Base-by-base conservation (phyloP, 2,797 vertebrate species). In the Valencia hispanica region DNA sequence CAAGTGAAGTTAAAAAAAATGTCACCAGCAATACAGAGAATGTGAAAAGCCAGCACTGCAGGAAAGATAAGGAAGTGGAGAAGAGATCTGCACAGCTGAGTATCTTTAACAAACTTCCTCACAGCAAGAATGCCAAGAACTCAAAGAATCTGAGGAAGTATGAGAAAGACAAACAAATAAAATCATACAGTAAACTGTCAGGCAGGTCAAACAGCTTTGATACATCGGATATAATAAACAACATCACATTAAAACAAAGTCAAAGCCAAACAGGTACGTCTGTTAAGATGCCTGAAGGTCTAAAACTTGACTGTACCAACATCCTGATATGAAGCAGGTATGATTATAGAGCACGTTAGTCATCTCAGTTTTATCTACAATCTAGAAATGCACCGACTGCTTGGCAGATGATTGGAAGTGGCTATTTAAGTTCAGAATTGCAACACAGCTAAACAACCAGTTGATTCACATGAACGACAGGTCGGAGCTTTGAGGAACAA, bases 31-130 rank as follows among this genome's bases (percentile, higher is more conserved):
- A 27, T 32, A 12, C 0, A 20, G 34, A 47, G 50, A 65, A 43
- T 65, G 51, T 75, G 2, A 75, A 74, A 68, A 76, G 79, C 32
- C 15, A 18, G 51, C 17, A 41, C 8, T 34, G 43, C 17, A 63
- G 55, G 53, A 34, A 65, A 78, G 51, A 83, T 0, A 0, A 79
- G 75, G 59, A 55, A 61, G 51, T 76, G 18, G 30, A 20, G 1
- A 2, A 3, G 61, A 74, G 48, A 73, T 43, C 9, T 53, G 15
- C 43, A 51, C 12, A 2, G 45, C 39, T 36, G 2, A 32, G 36
- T 4, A 32, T 27, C 32, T 47, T 20, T 7, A 32, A 17, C 47
- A 41, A 66, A 75, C 70, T 39, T 32, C 17, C n/a, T 59, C 25
- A 32, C 18, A 5, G 70, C 39, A 78, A 57, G 39, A 71, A 73